These are phyloP conservation scores for roundworm (Caenorhabditis elegans) DNA, from an alignment of 1,140 invertebrate genomes.

Conservation along the genomic window WBcel235 BX284603.4:6975501-6976000, in stretches of 20 bases:
- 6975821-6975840: conserved; percentile 1
- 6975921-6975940: neutral
- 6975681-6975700: neutral
- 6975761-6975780: conserved; percentile 25
- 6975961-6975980: no score
- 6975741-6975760: neutral
- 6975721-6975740: conserved; percentile 8
- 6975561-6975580: no score
- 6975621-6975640: no score
- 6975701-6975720: conserved; percentile 5
- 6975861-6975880: conserved; percentile 5
- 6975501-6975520: no score
- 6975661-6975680: no score
- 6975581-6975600: no score
- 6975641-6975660: no score
- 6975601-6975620: no score
- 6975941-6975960: neutral
- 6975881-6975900: neutral
- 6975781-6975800: neutral
- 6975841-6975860: neutral
- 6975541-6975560: no score
- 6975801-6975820: neutral
- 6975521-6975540: no score
- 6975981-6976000: neutral
- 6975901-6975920: conserved; percentile 6